Evolutionary conservation across 2,888 invertebrate genomes (phyloP), one percentile per base, ranked within the genome.

Genomic region (Polydesmus complanatus): DNA sequence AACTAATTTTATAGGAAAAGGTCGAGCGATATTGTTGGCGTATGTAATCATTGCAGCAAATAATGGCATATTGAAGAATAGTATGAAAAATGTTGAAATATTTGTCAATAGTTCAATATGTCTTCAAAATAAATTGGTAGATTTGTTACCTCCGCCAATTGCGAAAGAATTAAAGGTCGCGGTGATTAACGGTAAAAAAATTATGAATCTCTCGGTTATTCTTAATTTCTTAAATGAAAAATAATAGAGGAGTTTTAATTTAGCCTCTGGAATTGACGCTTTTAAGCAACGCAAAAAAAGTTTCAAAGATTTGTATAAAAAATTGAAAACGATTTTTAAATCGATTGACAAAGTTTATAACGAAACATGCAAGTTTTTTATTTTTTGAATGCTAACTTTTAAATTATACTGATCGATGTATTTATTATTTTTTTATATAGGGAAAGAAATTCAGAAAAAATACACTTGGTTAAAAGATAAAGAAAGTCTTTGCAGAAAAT

Each of bases 101-200:
- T 26, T 50, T n/a, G 21, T 58, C 1, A 58, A 58, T 22, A 58
- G 58, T 51, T 51, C 51, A 1, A 51, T 51, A 1, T 58, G 58
- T 19, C 25, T 51, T 19, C 58, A 58, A 58, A 25, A 58, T n/a
- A 58, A 58, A 58, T 25, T 58, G 8, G n/a, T 51, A 21, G 52
- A 26, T 25, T 21, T 58, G 50, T 27, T 58, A 5, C 58, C 58
- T 3, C 50, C 58, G 26, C 23, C 27, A n/a, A 19, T 58, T 2
- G 23, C 58, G 18, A 27, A 58, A 25, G n/a, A 51, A 26, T 27
- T 58, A 26, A 50, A 58, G 26, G 25, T 51, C 21, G 27, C 25
- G 11, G n/a, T 27, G 3, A 18, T 3, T 26, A 21, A 22, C 5
- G 26, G 54, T 25, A 26, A 23, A 37, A 14, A 54, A 21, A 21